Percentiles rank a stretch among this genome's conserved stretches.
phyloP scores from a whole-genome alignment of 2,113 vertebrate genomes.

The Anser brachyrhynchus region DNA sequence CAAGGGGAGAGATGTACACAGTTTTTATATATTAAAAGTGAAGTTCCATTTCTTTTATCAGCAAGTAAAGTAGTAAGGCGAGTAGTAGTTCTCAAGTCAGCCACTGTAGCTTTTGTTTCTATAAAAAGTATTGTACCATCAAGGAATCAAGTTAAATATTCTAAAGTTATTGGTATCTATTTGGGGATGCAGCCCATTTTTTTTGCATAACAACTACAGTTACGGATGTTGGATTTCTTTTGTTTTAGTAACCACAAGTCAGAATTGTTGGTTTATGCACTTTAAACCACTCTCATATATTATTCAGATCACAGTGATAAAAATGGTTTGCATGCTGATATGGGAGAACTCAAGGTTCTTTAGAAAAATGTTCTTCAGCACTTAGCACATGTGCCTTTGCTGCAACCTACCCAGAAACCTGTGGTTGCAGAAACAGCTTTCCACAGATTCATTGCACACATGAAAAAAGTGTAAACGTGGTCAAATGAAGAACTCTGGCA shows the following conservation, averaged over 20 bases:
- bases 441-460: not conserved
- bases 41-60: not conserved
- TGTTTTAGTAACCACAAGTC: slow-evolving; percentile 9
- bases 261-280: not conserved
- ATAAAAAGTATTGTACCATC: not conserved
- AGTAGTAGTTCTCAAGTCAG: not conserved
- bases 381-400: not conserved
- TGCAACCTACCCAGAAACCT: not conserved
- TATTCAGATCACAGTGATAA: not conserved
- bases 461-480: accelerated
- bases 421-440: not conserved
- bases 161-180: not conserved
- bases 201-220: not conserved
- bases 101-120: not conserved
- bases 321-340: not conserved
- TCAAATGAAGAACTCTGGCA: not conserved
- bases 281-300: not conserved
- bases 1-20: not conserved
- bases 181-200: not conserved
- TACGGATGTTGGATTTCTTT: not conserved
- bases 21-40: not conserved
- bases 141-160: slow-evolving; percentile 2
- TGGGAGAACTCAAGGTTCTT: not conserved
- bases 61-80: not conserved
- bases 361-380: not conserved